Base-by-base conservation (phyloP, 2,797 vertebrate species). In the Pipistrellus pygmaeus region DNA sequence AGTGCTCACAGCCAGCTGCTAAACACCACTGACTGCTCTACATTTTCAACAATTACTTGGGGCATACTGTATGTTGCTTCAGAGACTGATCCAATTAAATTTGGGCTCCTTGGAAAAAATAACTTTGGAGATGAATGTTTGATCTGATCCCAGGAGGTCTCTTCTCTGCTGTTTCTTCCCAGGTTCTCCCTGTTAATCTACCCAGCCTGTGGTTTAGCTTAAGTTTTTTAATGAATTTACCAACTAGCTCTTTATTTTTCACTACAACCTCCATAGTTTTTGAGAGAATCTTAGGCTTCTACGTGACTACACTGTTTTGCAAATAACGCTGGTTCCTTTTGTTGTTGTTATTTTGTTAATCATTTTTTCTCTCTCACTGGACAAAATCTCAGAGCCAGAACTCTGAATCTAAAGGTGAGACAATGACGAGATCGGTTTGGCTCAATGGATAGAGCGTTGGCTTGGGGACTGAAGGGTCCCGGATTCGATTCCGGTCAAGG, bases 321-420 rank as follows among this genome's bases (percentile, higher is more conserved):
- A 89, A 75, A 75, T 83, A 20, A 75, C n/a, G 14, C 55, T 12
- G 35, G 20, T 78, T 95, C 55, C 60, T 86, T 62, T 18, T 38
- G 38, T 75, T 25, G 48, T 82, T 51, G 83, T 48, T 75, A 27
- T 55, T 66, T 41, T 32, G 64, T n/a, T 71, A 38, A 92, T 75
- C 17, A 66, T 72, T 35, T 81, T 25, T 17, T 77, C 20, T 94
- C 78, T 85, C 32, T 32, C 23, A 38, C 23, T 66, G 38, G 30
- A 64, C 4, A 78, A 81, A 88, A 53, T 77, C 32, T 88, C 38
- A 68, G 68, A 90, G 68, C 51, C 17, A 92, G 77, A 85, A 30
- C 30, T 80, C 83, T 85, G 23, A 32, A 60, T 82, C 64, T 41
- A 27, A 35, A 15, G 25, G 21, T 38, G 17, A 85, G 30, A 57